Conservation (phyloP, 2,888 invertebrate species). For the Sialis lutaria region DNA sequence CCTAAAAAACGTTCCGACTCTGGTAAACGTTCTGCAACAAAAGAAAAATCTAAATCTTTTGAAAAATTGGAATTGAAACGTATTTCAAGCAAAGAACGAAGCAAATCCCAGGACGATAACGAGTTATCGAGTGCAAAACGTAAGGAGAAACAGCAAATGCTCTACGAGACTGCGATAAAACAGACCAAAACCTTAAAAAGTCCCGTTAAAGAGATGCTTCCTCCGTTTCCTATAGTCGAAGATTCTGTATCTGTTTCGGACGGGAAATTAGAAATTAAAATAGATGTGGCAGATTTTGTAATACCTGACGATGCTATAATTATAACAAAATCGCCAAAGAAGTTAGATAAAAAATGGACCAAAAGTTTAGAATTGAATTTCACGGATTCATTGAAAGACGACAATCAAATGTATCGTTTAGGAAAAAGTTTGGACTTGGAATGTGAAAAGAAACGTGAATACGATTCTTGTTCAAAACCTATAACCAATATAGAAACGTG, state of each 20-base stretch:
- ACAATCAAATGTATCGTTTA: slow-evolving; percentile 20
- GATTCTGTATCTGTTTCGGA: slow-evolving; percentile 56
- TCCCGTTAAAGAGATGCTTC: slow-evolving; percentile 53
- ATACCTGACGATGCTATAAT: slow-evolving; percentile 50
- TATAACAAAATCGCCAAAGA: slow-evolving; percentile 57
- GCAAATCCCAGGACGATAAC: slow-evolving; percentile 55
- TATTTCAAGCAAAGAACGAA: slow-evolving; percentile 40
- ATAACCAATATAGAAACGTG: slow-evolving; percentile 3
- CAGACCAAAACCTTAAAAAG: slow-evolving; percentile 57
- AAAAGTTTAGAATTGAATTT: slow-evolving; percentile 52
- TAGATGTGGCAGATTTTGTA: slow-evolving; percentile 35
- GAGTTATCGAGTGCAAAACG: slow-evolving; percentile 54
- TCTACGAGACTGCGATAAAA: slow-evolving; percentile 58
- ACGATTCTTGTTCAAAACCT: slow-evolving; percentile 3
- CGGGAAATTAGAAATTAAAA: slow-evolving; percentile 56
- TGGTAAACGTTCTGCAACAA: slow-evolving; percentile 27
- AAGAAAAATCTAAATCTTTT: slow-evolving; percentile 50
- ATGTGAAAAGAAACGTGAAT: slow-evolving; percentile 1
- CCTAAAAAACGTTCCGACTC: slow-evolving; percentile 41
- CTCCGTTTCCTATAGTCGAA: slow-evolving; percentile 53
- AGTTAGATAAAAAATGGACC: slow-evolving; percentile 36
- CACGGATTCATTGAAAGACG: slow-evolving; percentile 15
- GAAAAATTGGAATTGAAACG: slow-evolving; percentile 44
- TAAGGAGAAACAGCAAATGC: slow-evolving; percentile 55
- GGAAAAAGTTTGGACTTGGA: slow-evolving; percentile 27